Conservation (phyloP, 2,797 vertebrate species). For the Coracias cyanogaster region DNA sequence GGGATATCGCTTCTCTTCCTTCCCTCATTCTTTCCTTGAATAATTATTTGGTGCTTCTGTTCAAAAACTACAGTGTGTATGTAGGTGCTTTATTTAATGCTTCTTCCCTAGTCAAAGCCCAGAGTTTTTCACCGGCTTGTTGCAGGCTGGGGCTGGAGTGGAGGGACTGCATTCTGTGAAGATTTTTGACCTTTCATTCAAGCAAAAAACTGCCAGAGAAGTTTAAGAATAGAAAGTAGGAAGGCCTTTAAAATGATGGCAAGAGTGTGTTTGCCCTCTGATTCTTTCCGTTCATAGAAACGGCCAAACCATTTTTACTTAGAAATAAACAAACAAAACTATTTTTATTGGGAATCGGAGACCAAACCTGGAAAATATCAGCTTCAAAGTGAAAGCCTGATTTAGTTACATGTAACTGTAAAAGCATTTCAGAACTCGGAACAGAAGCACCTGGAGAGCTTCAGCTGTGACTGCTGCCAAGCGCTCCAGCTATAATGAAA, state of each 20-base stretch:
- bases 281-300: slow-evolving; percentile 24
- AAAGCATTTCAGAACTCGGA: slow-evolving; percentile 24
- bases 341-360: not conserved
- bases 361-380: slow-evolving; percentile 18
- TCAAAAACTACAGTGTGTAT: not conserved
- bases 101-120: not conserved
- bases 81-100: not conserved
- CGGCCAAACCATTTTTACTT: not conserved
- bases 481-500: not conserved
- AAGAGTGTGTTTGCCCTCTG: not conserved
- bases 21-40: not conserved
- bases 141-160: not conserved
- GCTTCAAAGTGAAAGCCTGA: not conserved
- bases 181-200: not conserved
- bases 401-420: slow-evolving; percentile 2
- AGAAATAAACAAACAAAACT: not conserved
- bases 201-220: not conserved
- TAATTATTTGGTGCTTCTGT: not conserved
- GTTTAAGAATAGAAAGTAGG: slow-evolving; percentile 17
- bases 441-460: slow-evolving; percentile 36
- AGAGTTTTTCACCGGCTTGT: not conserved
- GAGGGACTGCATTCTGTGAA: not conserved
- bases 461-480: slow-evolving; percentile 3
- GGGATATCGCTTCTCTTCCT: not conserved
- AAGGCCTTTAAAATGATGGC: not conserved